Conservation (phyloP, 2,888 invertebrate species). For the Catocala sponsa region DNA sequence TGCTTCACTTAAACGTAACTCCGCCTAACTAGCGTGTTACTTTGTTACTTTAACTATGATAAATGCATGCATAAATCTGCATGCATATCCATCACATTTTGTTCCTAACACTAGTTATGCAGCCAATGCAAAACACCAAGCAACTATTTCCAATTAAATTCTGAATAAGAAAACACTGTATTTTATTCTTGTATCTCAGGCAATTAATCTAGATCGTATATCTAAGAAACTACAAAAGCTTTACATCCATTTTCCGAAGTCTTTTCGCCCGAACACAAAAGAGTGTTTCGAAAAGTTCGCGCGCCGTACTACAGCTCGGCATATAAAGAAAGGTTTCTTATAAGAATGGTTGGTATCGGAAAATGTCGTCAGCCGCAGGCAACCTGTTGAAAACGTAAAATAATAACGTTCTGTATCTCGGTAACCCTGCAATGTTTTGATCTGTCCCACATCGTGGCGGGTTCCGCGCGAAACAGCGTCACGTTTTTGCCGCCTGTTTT, state of each 20-base stretch:
- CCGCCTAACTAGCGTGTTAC: slow-evolving; percentile 10
- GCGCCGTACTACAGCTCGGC: slow-evolving; percentile 14
- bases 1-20: not conserved
- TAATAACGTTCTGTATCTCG: slow-evolving; percentile 44
- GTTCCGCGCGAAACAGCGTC: slow-evolving; percentile 60
- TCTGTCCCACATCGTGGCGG: slow-evolving; percentile 61
- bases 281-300: slow-evolving; percentile 2
- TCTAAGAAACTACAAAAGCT: slow-evolving; percentile 2
- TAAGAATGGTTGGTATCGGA: slow-evolving; percentile 17
- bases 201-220: slow-evolving; percentile 16
- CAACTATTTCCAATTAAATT: slow-evolving; percentile 40
- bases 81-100: slow-evolving; percentile 43
- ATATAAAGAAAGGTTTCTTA: slow-evolving; percentile 23
- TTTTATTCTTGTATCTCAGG: slow-evolving; percentile 9
- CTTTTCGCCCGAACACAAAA: slow-evolving; percentile 2
- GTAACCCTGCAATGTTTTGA: slow-evolving; percentile 56
- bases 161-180: slow-evolving; percentile 19
- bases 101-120: slow-evolving; percentile 32
- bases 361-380: slow-evolving; percentile 28
- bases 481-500: slow-evolving; percentile 81
- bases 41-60: slow-evolving; percentile 35
- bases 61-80: slow-evolving; percentile 48
- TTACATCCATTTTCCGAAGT: slow-evolving; percentile 2
- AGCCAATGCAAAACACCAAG: slow-evolving; percentile 35
- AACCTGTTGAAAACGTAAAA: slow-evolving; percentile 54